Evolutionary conservation across 2,888 invertebrate species (phyloP).

Genomic region (Gymnocheta viridis): DNA sequence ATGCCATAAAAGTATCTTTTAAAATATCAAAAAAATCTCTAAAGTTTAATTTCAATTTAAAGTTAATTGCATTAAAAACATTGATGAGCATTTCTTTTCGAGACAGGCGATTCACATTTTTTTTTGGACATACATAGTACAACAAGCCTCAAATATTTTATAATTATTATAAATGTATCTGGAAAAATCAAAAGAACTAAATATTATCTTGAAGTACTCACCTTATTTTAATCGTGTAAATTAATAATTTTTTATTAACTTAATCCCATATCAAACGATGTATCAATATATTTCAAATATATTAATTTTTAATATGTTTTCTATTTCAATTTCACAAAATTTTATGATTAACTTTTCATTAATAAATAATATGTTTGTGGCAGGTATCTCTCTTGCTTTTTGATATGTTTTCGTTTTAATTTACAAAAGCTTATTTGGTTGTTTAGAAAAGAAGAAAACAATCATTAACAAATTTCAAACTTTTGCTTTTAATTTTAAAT

Average conservation of each 20-base stretch:
- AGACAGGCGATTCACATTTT: too few relatives aligned
- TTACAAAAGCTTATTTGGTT: slow-evolving; percentile 17
- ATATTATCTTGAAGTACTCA: not conserved
- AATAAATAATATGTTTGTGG: slow-evolving; percentile 7
- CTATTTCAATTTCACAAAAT: not conserved
- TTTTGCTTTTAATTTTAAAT: slow-evolving; percentile 3
- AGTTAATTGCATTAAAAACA: too few relatives aligned
- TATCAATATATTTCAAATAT: slow-evolving; percentile 36
- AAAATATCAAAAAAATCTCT: too few relatives aligned
- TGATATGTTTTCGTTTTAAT: slow-evolving; percentile 14
- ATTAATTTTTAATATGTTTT: slow-evolving; percentile 16
- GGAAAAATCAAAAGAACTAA: too few relatives aligned
- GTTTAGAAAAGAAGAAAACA: not conserved
- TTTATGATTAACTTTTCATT: not conserved
- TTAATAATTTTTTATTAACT: slow-evolving; percentile 14
- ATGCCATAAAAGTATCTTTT: too few relatives aligned
- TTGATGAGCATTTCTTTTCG: too few relatives aligned
- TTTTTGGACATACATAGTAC: too few relatives aligned
- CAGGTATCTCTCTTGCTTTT: not conserved
- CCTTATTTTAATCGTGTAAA: slow-evolving; percentile 6
- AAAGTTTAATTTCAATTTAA: too few relatives aligned
- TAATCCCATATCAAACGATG: slow-evolving; percentile 37
- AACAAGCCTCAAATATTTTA: too few relatives aligned
- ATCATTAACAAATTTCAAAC: slow-evolving; percentile 35
- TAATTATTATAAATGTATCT: too few relatives aligned